phyloP scores from a whole-genome alignment of 2,113 vertebrate species.

The Callorhinus ursinus region DNA sequence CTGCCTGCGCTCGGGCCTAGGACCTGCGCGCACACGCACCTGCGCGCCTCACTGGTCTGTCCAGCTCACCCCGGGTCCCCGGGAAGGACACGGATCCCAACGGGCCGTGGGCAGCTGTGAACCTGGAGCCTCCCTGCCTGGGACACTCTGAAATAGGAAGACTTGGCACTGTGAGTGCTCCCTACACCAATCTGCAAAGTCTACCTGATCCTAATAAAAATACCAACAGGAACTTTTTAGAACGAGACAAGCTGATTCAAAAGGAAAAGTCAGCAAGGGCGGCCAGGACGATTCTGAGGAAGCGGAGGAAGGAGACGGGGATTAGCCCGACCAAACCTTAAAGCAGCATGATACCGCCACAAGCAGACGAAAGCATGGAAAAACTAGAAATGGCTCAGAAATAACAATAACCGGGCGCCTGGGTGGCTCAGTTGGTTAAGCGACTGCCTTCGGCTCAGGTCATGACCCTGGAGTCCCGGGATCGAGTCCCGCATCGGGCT shows the following conservation, averaged over 20 bases:
- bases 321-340: background rate
- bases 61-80: background rate
- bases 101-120: background rate
- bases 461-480: too few species aligned
- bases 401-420: background rate
- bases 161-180: background rate
- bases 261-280: background rate
- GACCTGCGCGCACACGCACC: rapidly evolving
- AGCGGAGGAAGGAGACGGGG: background rate
- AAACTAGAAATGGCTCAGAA: background rate
- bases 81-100: background rate
- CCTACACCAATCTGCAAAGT: background rate
- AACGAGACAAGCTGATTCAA: background rate
- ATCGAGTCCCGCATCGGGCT: too few species aligned
- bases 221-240: background rate
- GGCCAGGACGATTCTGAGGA: background rate
- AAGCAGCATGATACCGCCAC: background rate
- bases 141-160: background rate
- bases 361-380: background rate
- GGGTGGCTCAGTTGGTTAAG: too few species aligned
- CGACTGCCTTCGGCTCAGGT: too few species aligned
- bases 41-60: background rate
- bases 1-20: background rate
- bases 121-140: background rate
- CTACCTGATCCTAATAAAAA: background rate